Base-by-base conservation (phyloP, 2,113 vertebrate species). In the Ptyas mucosa region DNA sequence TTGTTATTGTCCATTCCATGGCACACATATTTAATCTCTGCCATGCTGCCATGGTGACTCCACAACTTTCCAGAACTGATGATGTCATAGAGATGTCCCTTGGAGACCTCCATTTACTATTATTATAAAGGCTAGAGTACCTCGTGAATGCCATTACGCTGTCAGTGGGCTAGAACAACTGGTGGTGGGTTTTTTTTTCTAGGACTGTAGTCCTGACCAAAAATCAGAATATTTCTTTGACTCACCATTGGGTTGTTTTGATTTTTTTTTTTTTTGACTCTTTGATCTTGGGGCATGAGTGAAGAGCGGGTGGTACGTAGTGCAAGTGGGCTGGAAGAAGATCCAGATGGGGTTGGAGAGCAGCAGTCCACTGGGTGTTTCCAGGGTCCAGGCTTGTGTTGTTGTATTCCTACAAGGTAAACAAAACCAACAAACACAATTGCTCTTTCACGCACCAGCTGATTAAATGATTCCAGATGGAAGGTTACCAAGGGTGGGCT, bases 61-160 rank as follows among this genome's bases (percentile, higher is more conserved):
- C 91, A 43, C 46, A 75, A 7, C 34, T 34, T 88, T 88, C 53
- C 53, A 64, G 91, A 39, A 91, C 54, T 39, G 26, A 49, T 91
- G 91, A 93, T n/a, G 87, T 94, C 91, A 94, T 85, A 94, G 93
- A 64, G 55, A 20, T 1, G 1, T 88, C 15, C 26, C n/a, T 53
- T 11, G 26, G 58, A 58, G 64, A 91, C n/a, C 85, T 39, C 61
- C 1, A 69, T 87, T 85, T 61, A 2, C 0, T 89, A 53, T 81
- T 93, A 93, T 39, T 52, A 57, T 92, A 49, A 91, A 92, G 69
- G 90, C 93, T 93, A 94, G 91, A 93, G 15, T 51, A 85, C 64
- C 85, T 69, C 14, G 8, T 57, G 90, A 95, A 58, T 10, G 89
- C 89, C 88, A 57, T 85, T 92, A 90, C 93, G n/a, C 18, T 93